Conservation (phyloP, 2,113 vertebrate species). For the Phalacrocorax aristotelis region DNA sequence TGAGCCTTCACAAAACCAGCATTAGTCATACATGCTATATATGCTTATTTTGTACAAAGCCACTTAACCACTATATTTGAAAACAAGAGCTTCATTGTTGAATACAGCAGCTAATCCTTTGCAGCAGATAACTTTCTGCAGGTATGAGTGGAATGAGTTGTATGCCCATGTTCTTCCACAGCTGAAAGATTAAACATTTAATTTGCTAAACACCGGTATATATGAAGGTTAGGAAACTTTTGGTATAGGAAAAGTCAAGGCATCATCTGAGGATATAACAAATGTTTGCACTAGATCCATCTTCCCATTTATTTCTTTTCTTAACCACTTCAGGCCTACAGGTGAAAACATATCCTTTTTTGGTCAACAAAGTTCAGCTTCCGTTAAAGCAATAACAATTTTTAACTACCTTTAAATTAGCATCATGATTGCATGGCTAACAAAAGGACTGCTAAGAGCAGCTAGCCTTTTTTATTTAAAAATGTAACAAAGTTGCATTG, state of each 20-base stretch:
- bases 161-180: conserved; percentile 37
- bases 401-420: background rate
- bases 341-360: background rate
- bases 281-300: background rate
- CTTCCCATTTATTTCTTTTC: background rate
- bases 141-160: conserved; percentile 49
- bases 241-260: background rate
- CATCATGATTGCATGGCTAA: background rate
- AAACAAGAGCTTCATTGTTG: conserved; percentile 72
- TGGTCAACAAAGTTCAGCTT: background rate
- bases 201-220: conserved; percentile 55
- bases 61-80: conserved; percentile 79
- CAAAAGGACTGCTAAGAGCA: background rate
- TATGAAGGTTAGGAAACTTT: conserved; percentile 46
- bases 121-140: conserved; percentile 62
- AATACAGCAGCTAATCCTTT: conserved; percentile 70
- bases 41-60: conserved; percentile 69
- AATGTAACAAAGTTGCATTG: background rate
- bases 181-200: conserved; percentile 72
- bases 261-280: background rate
- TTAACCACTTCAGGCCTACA: background rate
- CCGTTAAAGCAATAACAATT: background rate
- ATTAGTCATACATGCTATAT: conserved; percentile 60
- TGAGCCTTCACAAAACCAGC: conserved; percentile 69
- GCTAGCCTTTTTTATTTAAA: background rate